Conservation (phyloP, 2,797 vertebrate species). For the Mergus octosetaceus region DNA sequence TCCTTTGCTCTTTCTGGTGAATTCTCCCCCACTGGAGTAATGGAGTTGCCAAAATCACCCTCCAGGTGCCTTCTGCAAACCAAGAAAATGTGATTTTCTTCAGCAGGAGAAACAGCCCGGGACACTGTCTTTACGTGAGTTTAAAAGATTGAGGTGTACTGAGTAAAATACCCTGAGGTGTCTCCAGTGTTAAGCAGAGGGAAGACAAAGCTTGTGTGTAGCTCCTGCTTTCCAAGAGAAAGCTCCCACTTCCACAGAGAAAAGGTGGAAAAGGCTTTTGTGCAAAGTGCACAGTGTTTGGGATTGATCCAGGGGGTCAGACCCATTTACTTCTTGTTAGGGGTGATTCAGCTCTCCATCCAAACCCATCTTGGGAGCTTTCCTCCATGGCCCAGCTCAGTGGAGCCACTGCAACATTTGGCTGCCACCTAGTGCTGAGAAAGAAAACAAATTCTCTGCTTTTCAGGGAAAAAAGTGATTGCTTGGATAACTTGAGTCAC, state of each 20-base stretch:
- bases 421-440: constrained; percentile 53
- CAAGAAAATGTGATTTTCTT: too few species aligned
- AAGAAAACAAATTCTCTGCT: background rate
- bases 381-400: fast-evolving
- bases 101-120: background rate
- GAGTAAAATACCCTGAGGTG: background rate
- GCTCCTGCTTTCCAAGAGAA: background rate
- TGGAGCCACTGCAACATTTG: background rate
- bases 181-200: background rate
- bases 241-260: background rate
- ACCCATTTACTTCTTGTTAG: background rate
- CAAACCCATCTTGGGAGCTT: fast-evolving
- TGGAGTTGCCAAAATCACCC: background rate
- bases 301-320: background rate
- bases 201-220: background rate
- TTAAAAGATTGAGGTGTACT: background rate
- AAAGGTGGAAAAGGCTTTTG: background rate
- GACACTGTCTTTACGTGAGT: background rate
- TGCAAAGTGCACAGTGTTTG: background rate
- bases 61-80: background rate
- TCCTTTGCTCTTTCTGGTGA: background rate
- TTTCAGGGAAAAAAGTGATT: background rate
- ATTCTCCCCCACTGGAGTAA: background rate
- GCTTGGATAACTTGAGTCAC: background rate
- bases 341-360: background rate